These are phyloP conservation scores for Bradypodion pumilum DNA, from an alignment of 2,797 vertebrate species.

Conservation along the genomic window DNA sequence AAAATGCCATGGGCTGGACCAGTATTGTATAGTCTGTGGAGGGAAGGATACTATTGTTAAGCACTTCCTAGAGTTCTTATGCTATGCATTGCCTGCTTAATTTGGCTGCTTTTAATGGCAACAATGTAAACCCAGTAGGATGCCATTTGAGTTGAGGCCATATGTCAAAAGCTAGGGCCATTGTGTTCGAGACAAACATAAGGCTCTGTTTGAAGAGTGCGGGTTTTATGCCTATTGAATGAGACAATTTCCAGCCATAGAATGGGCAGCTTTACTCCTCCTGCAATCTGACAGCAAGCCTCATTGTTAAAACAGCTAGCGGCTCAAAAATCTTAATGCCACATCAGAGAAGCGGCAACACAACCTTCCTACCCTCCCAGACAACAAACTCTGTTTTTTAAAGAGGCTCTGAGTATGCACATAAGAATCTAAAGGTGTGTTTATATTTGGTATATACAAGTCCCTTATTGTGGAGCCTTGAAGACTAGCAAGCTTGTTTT, in stretches of 20 bases:
- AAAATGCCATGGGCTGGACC: constrained; percentile 44
- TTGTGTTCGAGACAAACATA: constrained; percentile 63
- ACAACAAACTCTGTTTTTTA: constrained; percentile 30
- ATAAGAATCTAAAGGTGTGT: constrained; percentile 31
- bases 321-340: constrained; percentile 44
- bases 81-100: constrained; percentile 53
- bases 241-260: constrained; percentile 37
- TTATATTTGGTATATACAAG: constrained; percentile 17
- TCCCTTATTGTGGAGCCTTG: not conserved
- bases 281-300: constrained; percentile 25
- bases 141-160: constrained; percentile 66
- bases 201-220: constrained; percentile 36
- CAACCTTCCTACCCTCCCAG: not conserved
- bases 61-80: constrained; percentile 43
- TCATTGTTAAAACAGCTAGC: constrained; percentile 46
- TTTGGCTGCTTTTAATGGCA: constrained; percentile 51
- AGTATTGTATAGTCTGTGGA: constrained; percentile 50
- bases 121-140: constrained; percentile 56
- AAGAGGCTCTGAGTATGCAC: constrained; percentile 31
- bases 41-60: constrained; percentile 53
- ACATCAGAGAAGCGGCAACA: constrained; percentile 45
- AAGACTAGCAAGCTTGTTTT: no score
- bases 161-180: constrained; percentile 56
- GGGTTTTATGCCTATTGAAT: constrained; percentile 52
- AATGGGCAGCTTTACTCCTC: constrained; percentile 31